Evolutionary conservation across 2,113 vertebrate genomes (phyloP), one percentile per base, ranked within the genome.

Genomic region (Stictonetta naevosa): DNA sequence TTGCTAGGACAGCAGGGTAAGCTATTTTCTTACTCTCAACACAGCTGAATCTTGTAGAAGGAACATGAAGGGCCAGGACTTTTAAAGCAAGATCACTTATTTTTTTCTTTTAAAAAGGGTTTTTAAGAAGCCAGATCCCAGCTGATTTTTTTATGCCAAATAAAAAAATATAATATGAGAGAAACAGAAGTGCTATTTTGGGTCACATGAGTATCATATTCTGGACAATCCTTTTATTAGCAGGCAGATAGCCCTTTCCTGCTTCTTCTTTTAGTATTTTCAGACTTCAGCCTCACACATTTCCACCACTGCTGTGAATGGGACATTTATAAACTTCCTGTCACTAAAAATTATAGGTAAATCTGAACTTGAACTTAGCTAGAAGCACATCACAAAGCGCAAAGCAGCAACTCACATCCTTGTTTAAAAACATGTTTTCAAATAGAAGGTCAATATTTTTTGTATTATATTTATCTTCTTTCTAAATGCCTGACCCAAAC

Each of bases 141-240:
- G 92, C 33, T 81, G 88, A 77, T 81, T 72, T 90, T 82, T 83
- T 71, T 26, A 64, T 26, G 76, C 88, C 95, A 96, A 74, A 44
- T 74, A 60, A 56, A 92, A 95, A 96, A 96, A 94, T 63, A 89
- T 6, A 94, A 92, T 88, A 96, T 18, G 72, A 92, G 64, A 88
- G 88, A 92, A 96, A 94, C 13, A 96, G 83, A 85, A 94, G 58
- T 71, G 75, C 90, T 96, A 83, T 96, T 96, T 93, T 95, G 78
- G 75, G 75, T 88, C 50, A 71, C 63, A 3, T 58, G 93, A 85
- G 94, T 94, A 92, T 92, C 76, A 72, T 86, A 81, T 94, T 95
- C 83, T 72, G 79, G 86, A 94, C 80, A 93, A 95, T 88, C 75
- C 60, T 95, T 93, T 88, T 94, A 93, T 86, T 94, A 94, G 56